Evolutionary conservation across 2,888 invertebrate species (phyloP).

Genomic region (Galeopsomyia nigrocyanea): DNA sequence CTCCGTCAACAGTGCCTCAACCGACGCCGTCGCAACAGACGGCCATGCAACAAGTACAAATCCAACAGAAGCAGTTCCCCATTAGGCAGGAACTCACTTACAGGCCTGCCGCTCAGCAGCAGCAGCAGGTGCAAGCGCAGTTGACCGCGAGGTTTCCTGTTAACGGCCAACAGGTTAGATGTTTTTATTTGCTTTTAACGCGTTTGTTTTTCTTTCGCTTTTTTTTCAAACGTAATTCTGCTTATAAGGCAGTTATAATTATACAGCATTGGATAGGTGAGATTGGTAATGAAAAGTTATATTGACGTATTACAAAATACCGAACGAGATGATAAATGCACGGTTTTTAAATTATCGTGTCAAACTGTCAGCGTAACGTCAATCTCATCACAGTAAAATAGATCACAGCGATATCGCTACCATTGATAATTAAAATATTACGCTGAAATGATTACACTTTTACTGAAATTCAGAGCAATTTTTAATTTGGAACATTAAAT

Average conservation of each 20-base stretch:
- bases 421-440: neutral
- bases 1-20: conserved; percentile 61
- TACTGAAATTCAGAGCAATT: too few species aligned
- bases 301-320: too few species aligned
- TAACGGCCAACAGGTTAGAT: conserved; percentile 63
- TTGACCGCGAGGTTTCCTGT: conserved; percentile 62
- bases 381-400: conserved; percentile 45
- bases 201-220: conserved; percentile 48
- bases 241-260: too few species aligned
- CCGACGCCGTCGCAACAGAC: conserved; percentile 45
- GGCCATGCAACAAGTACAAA: conserved; percentile 64
- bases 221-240: too few species aligned
- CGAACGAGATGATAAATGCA: too few species aligned
- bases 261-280: too few species aligned
- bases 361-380: conserved; percentile 55
- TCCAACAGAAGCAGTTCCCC: conserved; percentile 63
- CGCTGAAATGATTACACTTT: too few species aligned
- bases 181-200: conserved; percentile 37
- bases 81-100: conserved; percentile 63
- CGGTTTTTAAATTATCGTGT: too few species aligned
- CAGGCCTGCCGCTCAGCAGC: conserved; percentile 54
- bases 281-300: too few species aligned
- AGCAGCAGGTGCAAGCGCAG: conserved; percentile 57
- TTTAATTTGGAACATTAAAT: too few species aligned
- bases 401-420: neutral